Base-by-base conservation (phyloP, 53 echinoderm and acorn worm species). In the Luidia sarsii region DNA sequence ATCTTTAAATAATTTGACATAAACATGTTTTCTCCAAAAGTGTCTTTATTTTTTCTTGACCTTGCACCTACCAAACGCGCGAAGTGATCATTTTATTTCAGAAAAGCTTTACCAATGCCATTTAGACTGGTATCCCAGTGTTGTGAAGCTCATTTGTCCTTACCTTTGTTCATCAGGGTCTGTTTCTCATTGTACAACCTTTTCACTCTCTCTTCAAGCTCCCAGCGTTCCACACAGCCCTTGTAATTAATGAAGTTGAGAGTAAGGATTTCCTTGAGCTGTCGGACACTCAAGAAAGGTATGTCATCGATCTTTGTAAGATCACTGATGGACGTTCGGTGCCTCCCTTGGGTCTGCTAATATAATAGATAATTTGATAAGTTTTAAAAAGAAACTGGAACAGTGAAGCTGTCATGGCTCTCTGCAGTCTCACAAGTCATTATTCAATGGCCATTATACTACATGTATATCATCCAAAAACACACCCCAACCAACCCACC, bases 171-270 rank as follows among this genome's bases (percentile, higher is more conserved):
- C 68, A 86, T 93, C 8, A 85, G 71, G 27, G 59, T 70, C 39
- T 94, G 61, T 70, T 67, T 91, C 34, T 94, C 90, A 8, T 70
- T 79, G 20, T 84, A 96, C 29, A 96, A 74, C 49, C 97, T 75
- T 48, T 71, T 86, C 11, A 96, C 97, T 57, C 97, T 75, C 8
- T 96, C 97, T 49, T 81, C 80, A 24, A 96, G 83, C 39, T 96
- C 97, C 62, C 79, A 90, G 24, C 93, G 82, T 63, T 96, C 97
- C 25, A 96, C 97, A 39, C 97, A 96, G 4, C 97, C 97, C 60
- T 93, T 93, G 84, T 88, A 96, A 71, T 96, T 80, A 27, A 96
- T 91, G 87, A 96, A 96, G 71, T 96, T 93, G 7, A 86, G 75
- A 1, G 87, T 70, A 0, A 96, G 87, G 6, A 96, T 92, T 65